These are phyloP conservation scores for Mareca strepera DNA, from an alignment of 2,797 vertebrate genomes.

Conservation along the genomic window DNA sequence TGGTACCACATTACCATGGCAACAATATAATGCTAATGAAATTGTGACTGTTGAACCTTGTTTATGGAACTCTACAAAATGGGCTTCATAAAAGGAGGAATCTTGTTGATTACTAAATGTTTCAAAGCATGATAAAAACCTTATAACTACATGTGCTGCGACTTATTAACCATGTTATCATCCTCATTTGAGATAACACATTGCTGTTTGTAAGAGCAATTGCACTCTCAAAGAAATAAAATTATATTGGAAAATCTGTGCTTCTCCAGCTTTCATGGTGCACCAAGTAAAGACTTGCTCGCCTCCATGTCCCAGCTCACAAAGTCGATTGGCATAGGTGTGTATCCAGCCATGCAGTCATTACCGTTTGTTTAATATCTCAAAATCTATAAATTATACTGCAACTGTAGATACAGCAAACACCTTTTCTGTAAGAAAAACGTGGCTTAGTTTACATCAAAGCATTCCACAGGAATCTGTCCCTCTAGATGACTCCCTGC, in stretches of 20 bases:
- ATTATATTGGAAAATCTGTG: background rate
- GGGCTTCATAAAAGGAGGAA: slow-evolving; percentile 35
- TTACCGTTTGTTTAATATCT: background rate
- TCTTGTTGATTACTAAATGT: slow-evolving; percentile 11
- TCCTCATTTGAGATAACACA: background rate
- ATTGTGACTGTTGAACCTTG: slow-evolving; percentile 69
- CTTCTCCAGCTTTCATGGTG: background rate
- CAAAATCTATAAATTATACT: background rate
- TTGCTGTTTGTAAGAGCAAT: background rate
- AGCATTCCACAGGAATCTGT: background rate
- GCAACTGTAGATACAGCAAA: background rate
- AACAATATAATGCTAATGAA: slow-evolving; percentile 73
- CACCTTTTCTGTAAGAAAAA: background rate
- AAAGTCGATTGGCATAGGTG: background rate
- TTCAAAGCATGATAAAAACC: slow-evolving; percentile 37
- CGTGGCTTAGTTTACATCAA: background rate
- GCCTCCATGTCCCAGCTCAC: background rate
- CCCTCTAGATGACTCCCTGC: background rate
- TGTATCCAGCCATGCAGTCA: background rate
- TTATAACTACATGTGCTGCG: background rate
- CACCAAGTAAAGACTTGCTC: background rate
- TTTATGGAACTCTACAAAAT: slow-evolving; percentile 62
- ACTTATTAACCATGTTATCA: slow-evolving; percentile 22
- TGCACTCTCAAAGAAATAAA: background rate
- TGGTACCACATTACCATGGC: slow-evolving; percentile 68